phyloP scores from a whole-genome alignment of 1,140 invertebrate species.

The Grapholita molesta region DNA sequence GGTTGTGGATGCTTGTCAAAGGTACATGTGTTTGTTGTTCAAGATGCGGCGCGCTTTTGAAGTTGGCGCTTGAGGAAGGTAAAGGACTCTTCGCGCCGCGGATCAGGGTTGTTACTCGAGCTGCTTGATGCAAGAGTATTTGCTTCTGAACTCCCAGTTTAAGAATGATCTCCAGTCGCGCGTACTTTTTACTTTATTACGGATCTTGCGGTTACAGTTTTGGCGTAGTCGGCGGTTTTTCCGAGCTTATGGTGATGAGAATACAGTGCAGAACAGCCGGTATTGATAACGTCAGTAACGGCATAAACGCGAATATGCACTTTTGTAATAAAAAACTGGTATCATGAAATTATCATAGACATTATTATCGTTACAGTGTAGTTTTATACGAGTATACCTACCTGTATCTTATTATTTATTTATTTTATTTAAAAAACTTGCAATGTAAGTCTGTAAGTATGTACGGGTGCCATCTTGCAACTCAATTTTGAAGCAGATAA shows the following conservation, averaged over 20 bases:
- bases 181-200: background rate
- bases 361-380: too few relatives aligned
- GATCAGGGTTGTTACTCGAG: constrained; percentile 19
- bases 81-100: constrained; percentile 42
- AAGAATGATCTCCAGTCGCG: background rate
- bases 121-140: background rate
- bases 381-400: too few relatives aligned
- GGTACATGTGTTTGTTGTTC: constrained; percentile 11
- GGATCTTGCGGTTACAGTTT: background rate
- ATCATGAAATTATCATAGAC: too few relatives aligned
- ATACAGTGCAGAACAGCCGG: background rate
- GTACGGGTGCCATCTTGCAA: too few relatives aligned
- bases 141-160: background rate
- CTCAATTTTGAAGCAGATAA: too few relatives aligned
- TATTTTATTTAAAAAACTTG: too few relatives aligned
- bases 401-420: too few relatives aligned
- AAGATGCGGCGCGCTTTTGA: constrained; percentile 41
- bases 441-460: too few relatives aligned
- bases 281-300: background rate
- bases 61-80: constrained; percentile 44
- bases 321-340: background rate
- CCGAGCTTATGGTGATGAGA: background rate
- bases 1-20: background rate
- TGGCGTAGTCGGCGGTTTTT: background rate
- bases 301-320: background rate